These are phyloP conservation scores for Drosophila melanosoma DNA, from an alignment of 2,888 invertebrate genomes.

Conservation along the genomic window DNA sequence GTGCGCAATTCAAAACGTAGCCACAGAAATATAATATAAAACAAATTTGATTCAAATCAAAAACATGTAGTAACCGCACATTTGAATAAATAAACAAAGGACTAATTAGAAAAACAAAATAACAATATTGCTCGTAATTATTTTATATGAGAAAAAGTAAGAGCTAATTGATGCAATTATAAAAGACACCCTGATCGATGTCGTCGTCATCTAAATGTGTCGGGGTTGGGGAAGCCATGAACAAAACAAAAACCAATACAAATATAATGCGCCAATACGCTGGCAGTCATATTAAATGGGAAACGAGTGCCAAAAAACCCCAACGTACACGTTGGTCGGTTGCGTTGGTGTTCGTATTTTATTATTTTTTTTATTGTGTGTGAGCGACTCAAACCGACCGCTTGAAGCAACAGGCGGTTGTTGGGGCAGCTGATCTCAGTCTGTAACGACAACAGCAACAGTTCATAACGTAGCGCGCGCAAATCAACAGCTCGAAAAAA, in stretches of 20 bases:
- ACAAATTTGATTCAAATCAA: constrained; percentile 25
- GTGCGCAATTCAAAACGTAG: constrained; percentile 29
- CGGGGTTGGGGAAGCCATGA: constrained; percentile 54
- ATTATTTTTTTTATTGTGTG: constrained; percentile 6
- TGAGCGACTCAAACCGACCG: constrained; percentile 25
- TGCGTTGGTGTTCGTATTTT: constrained; percentile 34
- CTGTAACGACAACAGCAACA: constrained; percentile 65
- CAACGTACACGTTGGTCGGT: constrained; percentile 35
- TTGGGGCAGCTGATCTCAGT: constrained; percentile 72
- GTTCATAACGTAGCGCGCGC: constrained; percentile 76
- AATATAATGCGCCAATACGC: constrained; percentile 37
- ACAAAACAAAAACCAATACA: constrained; percentile 14
- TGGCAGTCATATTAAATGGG: constrained; percentile 31
- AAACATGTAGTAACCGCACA: constrained; percentile 17
- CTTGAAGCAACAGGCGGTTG: constrained; percentile 78
- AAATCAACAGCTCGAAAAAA: constrained; percentile 40
- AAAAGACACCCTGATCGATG: constrained; percentile 31
- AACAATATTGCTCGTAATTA: neutral
- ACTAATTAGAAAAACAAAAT: constrained; percentile 6
- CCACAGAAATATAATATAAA: constrained; percentile 31
- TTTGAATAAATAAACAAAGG: constrained; percentile 50
- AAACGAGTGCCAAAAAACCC: constrained; percentile 58
- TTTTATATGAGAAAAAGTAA: constrained; percentile 1
- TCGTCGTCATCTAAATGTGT: constrained; percentile 56
- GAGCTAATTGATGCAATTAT: constrained; percentile 25